Evolutionary conservation across 2,797 vertebrate genomes (phyloP), one percentile per base, ranked within the genome.

Genomic region (Gallinago solitaria): DNA sequence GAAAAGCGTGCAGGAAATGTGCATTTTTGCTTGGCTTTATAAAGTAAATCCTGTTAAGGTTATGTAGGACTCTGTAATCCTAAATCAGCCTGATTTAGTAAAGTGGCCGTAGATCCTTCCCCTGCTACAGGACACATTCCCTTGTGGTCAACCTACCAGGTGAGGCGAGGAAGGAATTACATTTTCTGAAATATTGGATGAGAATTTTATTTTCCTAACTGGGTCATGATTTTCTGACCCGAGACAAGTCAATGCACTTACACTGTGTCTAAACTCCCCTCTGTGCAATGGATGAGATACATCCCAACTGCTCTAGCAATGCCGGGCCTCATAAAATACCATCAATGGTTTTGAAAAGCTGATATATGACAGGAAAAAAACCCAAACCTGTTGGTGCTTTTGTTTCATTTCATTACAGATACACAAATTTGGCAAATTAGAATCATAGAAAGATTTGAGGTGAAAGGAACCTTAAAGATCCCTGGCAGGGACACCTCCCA

Each of bases 1-100:
- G 83, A 70, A 54, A 54, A 12, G 5, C 4, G 19, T 37, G 30
- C 39, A 78, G 74, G 48, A 93, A 89, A 33, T 3, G n/a, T 8
- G 30, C 9, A 5, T 25, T 80, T 83, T 80, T 37, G 5, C n/a
- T 75, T 71, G 50, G 30, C 6, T 87, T 64, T 43, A 9, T 43
- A n/a, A 73, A 25, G 69, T 47, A 84, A 74, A 80, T 18, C 21
- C n/a, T 48, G n/a, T 37, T 54, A 24, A 51, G 59, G 33, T 59
- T 27, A n/a, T 2, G 1, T 2, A 56, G 83, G 45, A 17, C 39
- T 23, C 20, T 0, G 0, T 45, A 28, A 51, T 28, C 25, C 25
- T 51, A 51, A 27, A 51, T 51, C 45, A 23, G 41, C 21, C 63
- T 30, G 12, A 20, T 23, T 17, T 30, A 23, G 30, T 8, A 6